Conservation (phyloP, 1,140 invertebrate species). For the Aphelinus atriplicis region DNA sequence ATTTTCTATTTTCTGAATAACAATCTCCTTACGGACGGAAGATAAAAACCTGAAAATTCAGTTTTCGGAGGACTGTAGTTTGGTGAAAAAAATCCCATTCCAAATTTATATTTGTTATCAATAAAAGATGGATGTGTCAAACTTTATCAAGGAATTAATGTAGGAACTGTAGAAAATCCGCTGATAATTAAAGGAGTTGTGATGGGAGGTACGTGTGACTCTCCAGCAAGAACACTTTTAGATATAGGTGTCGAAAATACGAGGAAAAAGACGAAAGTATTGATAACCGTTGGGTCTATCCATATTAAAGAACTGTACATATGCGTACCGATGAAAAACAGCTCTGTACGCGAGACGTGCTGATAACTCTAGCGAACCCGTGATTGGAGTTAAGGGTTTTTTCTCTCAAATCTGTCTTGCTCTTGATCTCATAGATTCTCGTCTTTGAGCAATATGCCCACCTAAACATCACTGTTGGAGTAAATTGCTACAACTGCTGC, state of each 20-base stretch:
- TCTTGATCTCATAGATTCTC: too few relatives aligned
- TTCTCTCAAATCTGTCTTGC: constrained; percentile 2
- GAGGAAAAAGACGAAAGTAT: background rate
- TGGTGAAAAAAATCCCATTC: constrained; percentile 34
- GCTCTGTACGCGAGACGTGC: background rate
- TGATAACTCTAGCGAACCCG: background rate
- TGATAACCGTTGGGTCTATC: constrained; percentile 17
- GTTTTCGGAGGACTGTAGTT: constrained; percentile 39
- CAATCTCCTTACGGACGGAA: constrained; percentile 28
- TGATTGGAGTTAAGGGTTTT: constrained; percentile 5
- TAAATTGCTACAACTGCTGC: too few relatives aligned
- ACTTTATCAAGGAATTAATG: background rate
- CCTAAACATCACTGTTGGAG: background rate
- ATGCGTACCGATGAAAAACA: constrained; percentile 7
- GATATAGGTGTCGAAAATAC: constrained; percentile 22
- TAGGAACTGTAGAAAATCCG: background rate
- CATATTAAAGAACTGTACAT: constrained; percentile 20
- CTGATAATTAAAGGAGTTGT: constrained; percentile 11
- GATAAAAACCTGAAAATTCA: constrained; percentile 36
- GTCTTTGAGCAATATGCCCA: constrained; percentile 19
- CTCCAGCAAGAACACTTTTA: constrained; percentile 35
- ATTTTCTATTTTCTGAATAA: constrained; percentile 37
- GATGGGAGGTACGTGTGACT: constrained; percentile 37
- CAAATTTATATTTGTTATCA: constrained; percentile 26
- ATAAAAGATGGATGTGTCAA: background rate